Conservation (phyloP, 1,140 invertebrate species). For the Conus ventricosus region DNA sequence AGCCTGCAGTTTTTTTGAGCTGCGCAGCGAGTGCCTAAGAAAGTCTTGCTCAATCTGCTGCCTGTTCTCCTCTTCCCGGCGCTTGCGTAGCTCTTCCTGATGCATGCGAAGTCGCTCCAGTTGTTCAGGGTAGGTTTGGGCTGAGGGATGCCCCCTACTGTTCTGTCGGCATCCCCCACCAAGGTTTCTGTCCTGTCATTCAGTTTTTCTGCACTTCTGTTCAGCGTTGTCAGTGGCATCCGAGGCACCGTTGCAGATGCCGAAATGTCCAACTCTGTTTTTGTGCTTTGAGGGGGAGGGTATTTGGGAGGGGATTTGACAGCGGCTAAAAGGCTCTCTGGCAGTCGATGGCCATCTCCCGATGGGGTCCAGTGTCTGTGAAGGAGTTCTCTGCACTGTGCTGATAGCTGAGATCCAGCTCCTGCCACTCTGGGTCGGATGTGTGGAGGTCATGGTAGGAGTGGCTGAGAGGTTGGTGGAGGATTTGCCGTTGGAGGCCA, state of each 20-base stretch:
- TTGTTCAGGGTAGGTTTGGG: slow-evolving; percentile 80
- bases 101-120: slow-evolving; percentile 88
- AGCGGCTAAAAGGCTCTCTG: slow-evolving; percentile 92
- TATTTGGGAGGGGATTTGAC: slow-evolving; percentile 94
- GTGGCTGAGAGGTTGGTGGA: slow-evolving; percentile 56
- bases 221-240: slow-evolving; percentile 66
- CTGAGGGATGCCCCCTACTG: slow-evolving; percentile 36
- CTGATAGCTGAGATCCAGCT: slow-evolving; percentile 48
- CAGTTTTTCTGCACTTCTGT: slow-evolving; percentile 41
- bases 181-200: slow-evolving; percentile 44
- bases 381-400: slow-evolving; percentile 55
- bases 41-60: slow-evolving; percentile 90
- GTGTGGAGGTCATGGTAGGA: slow-evolving; percentile 47
- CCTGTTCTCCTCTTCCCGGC: slow-evolving; percentile 90
- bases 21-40: slow-evolving; percentile 91
- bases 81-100: slow-evolving; percentile 90
- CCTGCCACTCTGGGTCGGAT: slow-evolving; percentile 46
- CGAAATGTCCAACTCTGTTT: slow-evolving; percentile 50
- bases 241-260: slow-evolving; percentile 68
- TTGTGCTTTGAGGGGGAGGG: slow-evolving; percentile 79
- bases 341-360: slow-evolving; percentile 98
- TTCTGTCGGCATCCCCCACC: slow-evolving; percentile 41
- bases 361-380: slow-evolving; percentile 71
- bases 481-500: slow-evolving; percentile 37
- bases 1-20: slow-evolving; percentile 92